Conservation (phyloP, 2,888 invertebrate species). For the Linyphia triangularis region DNA sequence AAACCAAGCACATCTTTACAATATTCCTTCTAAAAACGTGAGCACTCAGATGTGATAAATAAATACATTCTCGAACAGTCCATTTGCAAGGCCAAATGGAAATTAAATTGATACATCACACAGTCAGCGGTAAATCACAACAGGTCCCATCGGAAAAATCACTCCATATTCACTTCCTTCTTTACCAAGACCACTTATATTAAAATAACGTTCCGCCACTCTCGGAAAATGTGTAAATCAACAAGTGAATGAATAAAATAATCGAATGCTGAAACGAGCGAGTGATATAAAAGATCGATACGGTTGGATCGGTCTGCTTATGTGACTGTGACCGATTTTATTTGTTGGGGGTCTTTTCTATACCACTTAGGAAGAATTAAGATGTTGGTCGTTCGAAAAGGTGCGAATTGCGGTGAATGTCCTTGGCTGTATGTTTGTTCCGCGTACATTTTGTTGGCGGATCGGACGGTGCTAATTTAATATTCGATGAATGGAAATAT, state of each 20-base stretch:
- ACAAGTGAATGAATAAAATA: constrained; percentile 13
- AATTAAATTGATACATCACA: constrained; percentile 54
- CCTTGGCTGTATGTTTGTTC: constrained; percentile 15
- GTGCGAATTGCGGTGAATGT: constrained; percentile 17
- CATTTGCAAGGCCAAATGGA: constrained; percentile 25
- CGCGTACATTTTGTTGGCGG: constrained; percentile 38
- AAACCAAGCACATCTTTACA: background rate
- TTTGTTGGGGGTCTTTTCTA: background rate
- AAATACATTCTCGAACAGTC: background rate
- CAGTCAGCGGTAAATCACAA: constrained; percentile 11
- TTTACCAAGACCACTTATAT: constrained; percentile 11
- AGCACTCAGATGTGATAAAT: background rate
- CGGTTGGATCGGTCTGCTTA: constrained; percentile 6
- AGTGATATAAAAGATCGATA: background rate
- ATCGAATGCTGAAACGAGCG: background rate
- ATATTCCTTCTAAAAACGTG: background rate
- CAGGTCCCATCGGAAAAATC: constrained; percentile 20
- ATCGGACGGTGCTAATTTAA: constrained; percentile 30
- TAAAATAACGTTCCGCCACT: background rate
- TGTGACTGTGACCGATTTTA: constrained; percentile 29
- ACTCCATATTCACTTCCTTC: constrained; percentile 8
- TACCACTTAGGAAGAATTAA: background rate
- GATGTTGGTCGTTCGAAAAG: background rate
- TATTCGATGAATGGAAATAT: background rate
- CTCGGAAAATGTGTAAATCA: constrained; percentile 16